These are phyloP conservation scores for Cygnus buccinator DNA, from an alignment of 2,113 vertebrate species.

Conservation along the genomic window DNA sequence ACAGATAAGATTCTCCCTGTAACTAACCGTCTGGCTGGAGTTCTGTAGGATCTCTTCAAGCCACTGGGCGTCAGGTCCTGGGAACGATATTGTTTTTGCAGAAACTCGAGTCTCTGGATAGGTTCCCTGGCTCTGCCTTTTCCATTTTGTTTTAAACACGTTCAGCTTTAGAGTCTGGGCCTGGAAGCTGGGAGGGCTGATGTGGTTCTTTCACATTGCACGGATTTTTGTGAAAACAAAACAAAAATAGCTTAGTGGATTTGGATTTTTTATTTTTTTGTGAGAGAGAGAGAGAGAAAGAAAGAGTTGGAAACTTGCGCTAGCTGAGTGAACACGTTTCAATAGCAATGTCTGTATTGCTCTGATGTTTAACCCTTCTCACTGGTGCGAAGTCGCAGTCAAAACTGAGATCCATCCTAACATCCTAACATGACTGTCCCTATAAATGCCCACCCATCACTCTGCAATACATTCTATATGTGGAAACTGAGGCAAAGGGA, in stretches of 20 bases:
- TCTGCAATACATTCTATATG: not conserved
- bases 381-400: accelerated
- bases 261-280: not conserved
- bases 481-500: not conserved
- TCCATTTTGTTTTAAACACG: slow-evolving; percentile 29
- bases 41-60: not conserved
- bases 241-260: slow-evolving; percentile 21
- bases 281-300: not conserved
- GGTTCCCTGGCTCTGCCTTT: slow-evolving; percentile 34
- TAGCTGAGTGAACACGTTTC: not conserved
- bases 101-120: slow-evolving; percentile 14
- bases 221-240: slow-evolving; percentile 29
- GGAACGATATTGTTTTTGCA: slow-evolving; percentile 5
- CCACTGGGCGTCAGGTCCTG: not conserved
- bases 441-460: not conserved
- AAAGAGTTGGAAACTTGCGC: not conserved
- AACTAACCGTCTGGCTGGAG: not conserved
- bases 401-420: not conserved
- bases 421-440: not conserved
- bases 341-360: not conserved
- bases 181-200: not conserved
- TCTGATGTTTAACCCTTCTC: not conserved
- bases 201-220: slow-evolving; percentile 33
- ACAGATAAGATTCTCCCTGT: slow-evolving; percentile 28
- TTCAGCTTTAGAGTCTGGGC: slow-evolving; percentile 27